Evolutionary conservation across 2,888 invertebrate genomes (phyloP).

Genomic region (Plebejus anna): DNA sequence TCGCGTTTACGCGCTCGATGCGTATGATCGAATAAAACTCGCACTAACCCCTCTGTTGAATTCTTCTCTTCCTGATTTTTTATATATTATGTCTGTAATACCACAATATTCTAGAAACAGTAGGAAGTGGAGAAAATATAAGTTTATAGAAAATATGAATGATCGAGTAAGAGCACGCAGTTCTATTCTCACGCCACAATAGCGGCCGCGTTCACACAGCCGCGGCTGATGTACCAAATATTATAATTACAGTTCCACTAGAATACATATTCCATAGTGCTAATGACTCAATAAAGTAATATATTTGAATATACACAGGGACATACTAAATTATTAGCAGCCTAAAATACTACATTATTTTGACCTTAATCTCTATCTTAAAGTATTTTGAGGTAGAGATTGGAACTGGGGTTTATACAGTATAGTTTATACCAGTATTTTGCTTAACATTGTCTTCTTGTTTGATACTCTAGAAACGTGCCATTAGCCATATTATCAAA

Average conservation of each 20-base stretch:
- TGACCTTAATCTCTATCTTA: neutral
- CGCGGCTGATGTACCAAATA: constrained; percentile 5
- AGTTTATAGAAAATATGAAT: neutral
- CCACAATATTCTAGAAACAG: neutral
- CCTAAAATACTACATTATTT: neutral
- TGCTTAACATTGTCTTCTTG: too few relatives aligned
- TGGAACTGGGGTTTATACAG: too few relatives aligned
- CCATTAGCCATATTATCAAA: too few relatives aligned
- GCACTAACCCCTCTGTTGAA: neutral
- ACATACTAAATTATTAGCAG: too few relatives aligned
- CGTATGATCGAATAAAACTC: too few relatives aligned
- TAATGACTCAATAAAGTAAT: neutral
- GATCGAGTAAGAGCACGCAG: constrained; percentile 6
- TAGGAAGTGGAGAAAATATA: constrained; percentile 4
- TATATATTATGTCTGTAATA: neutral
- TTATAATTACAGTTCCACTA: neutral
- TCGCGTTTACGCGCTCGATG: too few relatives aligned
- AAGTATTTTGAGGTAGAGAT: too few relatives aligned
- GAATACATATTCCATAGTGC: neutral
- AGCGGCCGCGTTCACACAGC: constrained; percentile 19
- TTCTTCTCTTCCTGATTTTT: neutral
- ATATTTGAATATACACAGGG: too few relatives aligned
- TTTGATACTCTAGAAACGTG: too few relatives aligned
- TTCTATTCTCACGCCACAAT: constrained; percentile 1
- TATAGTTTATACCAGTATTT: too few relatives aligned